These are phyloP conservation scores for Halichondria panicea DNA, from an alignment of 37 sponge, comb jelly and placozoan species.

Conservation along the genomic window DNA sequence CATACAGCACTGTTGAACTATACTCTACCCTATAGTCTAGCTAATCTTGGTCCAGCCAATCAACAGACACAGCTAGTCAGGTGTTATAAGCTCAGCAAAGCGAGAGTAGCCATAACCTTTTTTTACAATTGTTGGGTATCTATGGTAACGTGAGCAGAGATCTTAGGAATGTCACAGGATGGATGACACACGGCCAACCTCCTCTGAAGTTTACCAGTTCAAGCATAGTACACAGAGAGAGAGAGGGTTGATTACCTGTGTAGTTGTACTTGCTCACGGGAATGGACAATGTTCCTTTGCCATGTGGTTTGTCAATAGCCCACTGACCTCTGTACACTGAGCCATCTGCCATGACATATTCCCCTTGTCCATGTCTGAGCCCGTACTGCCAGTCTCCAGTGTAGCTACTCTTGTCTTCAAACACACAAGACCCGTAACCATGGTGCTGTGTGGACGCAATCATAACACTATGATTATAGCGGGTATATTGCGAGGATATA, in stretches of 20 bases:
- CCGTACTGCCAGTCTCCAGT: constrained; percentile 80
- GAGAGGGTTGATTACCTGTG: constrained; percentile 27
- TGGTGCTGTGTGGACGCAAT: constrained; percentile 66
- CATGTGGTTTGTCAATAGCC: constrained; percentile 68
- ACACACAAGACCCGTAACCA: constrained; percentile 78
- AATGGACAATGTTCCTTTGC: constrained; percentile 46
- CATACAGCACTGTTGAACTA: too few species aligned
- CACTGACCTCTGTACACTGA: constrained; percentile 77
- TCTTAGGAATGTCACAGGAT: background rate
- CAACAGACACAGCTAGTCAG: too few species aligned
- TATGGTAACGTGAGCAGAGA: background rate
- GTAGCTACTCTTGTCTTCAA: constrained; percentile 68
- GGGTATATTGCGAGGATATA: too few species aligned
- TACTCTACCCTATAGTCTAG: too few species aligned
- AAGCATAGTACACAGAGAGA: background rate
- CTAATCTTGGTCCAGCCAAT: too few species aligned
- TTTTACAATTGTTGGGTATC: too few species aligned
- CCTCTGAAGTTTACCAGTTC: too few species aligned
- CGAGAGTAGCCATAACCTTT: too few species aligned
- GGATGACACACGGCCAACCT: background rate
- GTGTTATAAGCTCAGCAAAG: too few species aligned
- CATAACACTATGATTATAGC: too few species aligned
- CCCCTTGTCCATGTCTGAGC: constrained; percentile 82
- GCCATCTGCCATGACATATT: constrained; percentile 56
- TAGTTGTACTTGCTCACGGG: constrained; percentile 27